Percentiles rank a stretch among this genome's conserved stretches.
Evolutionary conservation across 1,140 invertebrate genomes (phyloP).

Genomic region (Sycobia sp.): DNA sequence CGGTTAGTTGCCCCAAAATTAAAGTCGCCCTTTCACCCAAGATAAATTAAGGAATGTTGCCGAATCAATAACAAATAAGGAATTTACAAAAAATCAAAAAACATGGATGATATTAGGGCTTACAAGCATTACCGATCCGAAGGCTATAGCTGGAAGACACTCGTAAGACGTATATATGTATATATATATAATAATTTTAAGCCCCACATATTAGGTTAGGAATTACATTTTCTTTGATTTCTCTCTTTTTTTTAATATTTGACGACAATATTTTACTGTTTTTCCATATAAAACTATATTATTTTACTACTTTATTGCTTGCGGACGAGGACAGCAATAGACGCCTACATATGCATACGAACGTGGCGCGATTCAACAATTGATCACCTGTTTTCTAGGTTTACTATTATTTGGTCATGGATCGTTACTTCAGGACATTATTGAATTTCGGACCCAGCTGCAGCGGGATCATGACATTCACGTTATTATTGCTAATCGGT

Average conservation of each 20-base stretch:
- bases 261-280: too few species aligned
- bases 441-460: conserved; percentile 41
- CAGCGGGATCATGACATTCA: conserved; percentile 44
- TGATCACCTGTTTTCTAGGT: too few species aligned
- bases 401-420: conserved; percentile 43
- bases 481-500: conserved; percentile 37
- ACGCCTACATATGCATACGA: too few species aligned
- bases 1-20: conserved; percentile 18
- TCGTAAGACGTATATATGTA: too few species aligned
- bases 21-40: not conserved
- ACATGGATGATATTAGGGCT: conserved; percentile 41
- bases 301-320: too few species aligned
- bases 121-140: conserved; percentile 41
- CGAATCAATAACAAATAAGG: not conserved
- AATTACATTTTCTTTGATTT: too few species aligned
- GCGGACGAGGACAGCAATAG: too few species aligned
- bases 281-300: too few species aligned
- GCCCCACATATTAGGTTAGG: too few species aligned
- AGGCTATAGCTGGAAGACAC: conserved; percentile 31
- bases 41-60: conserved; percentile 14
- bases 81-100: conserved; percentile 5
- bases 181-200: too few species aligned
- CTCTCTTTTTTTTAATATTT: too few species aligned
- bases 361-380: too few species aligned
- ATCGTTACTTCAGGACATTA: conserved; percentile 41